Evolutionary conservation across 2,113 vertebrate genomes (phyloP).

Genomic region (Menidia beryllina): DNA sequence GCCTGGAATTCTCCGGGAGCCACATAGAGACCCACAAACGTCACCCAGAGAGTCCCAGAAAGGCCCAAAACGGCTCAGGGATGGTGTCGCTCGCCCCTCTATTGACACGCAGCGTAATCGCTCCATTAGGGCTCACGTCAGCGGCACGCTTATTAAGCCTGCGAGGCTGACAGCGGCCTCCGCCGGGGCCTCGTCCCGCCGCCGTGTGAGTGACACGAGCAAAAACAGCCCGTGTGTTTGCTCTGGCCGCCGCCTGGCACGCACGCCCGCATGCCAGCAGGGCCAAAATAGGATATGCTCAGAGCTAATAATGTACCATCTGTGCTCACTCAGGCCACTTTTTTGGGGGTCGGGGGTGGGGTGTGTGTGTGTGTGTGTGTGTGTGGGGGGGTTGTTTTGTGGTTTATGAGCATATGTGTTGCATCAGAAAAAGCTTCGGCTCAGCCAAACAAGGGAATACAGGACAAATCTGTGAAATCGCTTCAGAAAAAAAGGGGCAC

Average conservation of each 20-base stretch:
- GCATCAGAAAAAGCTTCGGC: slow-evolving; percentile 43
- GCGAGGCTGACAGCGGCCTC: slow-evolving; percentile 69
- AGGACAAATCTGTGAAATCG: neutral
- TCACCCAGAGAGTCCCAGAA: slow-evolving; percentile 20
- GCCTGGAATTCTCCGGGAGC: slow-evolving; percentile 13
- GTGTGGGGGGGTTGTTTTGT: neutral
- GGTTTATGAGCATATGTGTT: slow-evolving; percentile 48
- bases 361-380: too few species aligned
- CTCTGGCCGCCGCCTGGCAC: slow-evolving; percentile 61
- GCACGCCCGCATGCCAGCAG: slow-evolving; percentile 65
- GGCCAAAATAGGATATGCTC: slow-evolving; percentile 76
- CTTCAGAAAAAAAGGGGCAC: neutral
- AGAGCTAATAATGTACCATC: slow-evolving; percentile 69
- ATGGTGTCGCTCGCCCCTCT: slow-evolving; percentile 33
- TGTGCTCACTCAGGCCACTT: slow-evolving; percentile 43
- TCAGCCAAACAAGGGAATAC: neutral
- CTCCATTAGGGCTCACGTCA: slow-evolving; percentile 64
- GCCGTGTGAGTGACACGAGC: slow-evolving; percentile 74
- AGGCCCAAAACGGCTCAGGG: slow-evolving; percentile 43
- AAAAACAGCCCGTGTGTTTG: slow-evolving; percentile 78
- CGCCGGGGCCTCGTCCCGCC: slow-evolving; percentile 70
- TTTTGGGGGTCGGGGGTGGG: slow-evolving; percentile 5
- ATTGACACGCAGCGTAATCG: slow-evolving; percentile 58
- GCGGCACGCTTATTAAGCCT: slow-evolving; percentile 61
- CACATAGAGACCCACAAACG: neutral